Conservation (phyloP, 2,113 vertebrate species). For the Grallaria varia region DNA sequence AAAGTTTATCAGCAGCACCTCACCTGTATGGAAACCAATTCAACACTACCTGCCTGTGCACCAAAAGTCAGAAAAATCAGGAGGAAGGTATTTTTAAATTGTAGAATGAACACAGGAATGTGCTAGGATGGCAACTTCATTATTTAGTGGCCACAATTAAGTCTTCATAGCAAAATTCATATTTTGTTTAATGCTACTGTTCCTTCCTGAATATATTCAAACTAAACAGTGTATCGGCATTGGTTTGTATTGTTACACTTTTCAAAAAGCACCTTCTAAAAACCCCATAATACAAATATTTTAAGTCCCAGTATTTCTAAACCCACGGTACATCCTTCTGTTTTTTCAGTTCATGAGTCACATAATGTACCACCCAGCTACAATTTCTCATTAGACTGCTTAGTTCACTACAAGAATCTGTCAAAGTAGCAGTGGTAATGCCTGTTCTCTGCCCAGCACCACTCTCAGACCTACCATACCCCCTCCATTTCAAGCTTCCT, state of each 20-base stretch:
- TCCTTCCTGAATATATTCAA: not conserved
- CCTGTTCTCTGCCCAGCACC: not conserved
- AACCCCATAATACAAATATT: not conserved
- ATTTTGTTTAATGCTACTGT: not conserved
- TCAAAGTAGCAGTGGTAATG: not conserved
- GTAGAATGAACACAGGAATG: not conserved
- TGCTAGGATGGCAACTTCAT: not conserved
- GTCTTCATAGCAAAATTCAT: not conserved
- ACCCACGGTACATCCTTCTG: not conserved
- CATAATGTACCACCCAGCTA: not conserved
- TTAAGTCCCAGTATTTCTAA: not conserved
- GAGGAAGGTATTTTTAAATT: not conserved
- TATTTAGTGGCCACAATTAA: not conserved
- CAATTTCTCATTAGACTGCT: slow-evolving; percentile 7
- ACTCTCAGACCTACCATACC: not conserved
- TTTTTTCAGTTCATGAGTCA: slow-evolving; percentile 20
- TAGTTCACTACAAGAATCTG: not conserved
- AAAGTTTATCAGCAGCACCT: not conserved
- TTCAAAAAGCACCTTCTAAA: not conserved
- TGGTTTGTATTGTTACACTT: not conserved
- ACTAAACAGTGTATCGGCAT: not conserved
- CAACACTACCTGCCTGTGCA: not conserved
- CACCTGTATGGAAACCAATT: not conserved
- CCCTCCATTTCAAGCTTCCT: not conserved
- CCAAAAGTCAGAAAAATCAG: not conserved